Percentiles rank a stretch among this genome's conserved stretches.
phyloP scores from a whole-genome alignment of 30 jellyfish, hydroid and myxozoan genomes.

The Rhopilema esculentum region DNA sequence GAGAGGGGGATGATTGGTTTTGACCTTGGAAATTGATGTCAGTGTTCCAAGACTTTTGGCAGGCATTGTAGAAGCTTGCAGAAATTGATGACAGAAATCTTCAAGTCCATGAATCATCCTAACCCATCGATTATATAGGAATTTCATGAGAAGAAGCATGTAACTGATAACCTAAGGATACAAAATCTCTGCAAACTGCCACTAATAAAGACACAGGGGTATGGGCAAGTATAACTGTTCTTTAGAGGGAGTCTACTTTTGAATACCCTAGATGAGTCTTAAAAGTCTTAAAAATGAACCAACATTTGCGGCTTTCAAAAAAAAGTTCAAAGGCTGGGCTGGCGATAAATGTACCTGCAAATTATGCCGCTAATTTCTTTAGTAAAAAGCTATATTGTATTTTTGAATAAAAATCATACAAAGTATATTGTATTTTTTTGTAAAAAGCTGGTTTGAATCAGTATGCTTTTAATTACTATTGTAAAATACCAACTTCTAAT shows the following conservation, averaged over 20 bases:
- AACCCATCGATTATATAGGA: conserved; percentile 56
- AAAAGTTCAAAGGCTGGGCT: conserved; percentile 19
- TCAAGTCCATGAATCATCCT: conserved; percentile 27
- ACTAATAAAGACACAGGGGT: conserved; percentile 14
- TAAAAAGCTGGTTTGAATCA: no score
- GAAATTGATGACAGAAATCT: conserved; percentile 46
- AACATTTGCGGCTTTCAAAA: conserved; percentile 35
- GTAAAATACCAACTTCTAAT: no score
- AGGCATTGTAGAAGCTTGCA: conserved; percentile 48
- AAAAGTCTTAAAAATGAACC: conserved; percentile 13
- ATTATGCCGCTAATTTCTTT: no score
- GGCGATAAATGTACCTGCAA: no score
- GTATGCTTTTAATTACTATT: no score
- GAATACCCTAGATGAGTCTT: conserved; percentile 44
- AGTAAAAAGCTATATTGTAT: no score
- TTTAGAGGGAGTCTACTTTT: conserved; percentile 12
- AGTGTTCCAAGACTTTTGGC: no score
- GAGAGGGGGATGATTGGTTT: no score
- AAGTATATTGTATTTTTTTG: no score
- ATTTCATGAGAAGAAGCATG: conserved; percentile 48
- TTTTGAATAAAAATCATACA: no score
- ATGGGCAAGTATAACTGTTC: conserved; percentile 16
- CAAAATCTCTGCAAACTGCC: conserved; percentile 40
- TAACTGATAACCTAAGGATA: conserved; percentile 27
- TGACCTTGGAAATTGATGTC: no score